A percentile compares a stretch with the other conserved stretches of the same genome.
phyloP scores from a whole-genome alignment of 2,797 vertebrate species.

The Urophycis tenuis region DNA sequence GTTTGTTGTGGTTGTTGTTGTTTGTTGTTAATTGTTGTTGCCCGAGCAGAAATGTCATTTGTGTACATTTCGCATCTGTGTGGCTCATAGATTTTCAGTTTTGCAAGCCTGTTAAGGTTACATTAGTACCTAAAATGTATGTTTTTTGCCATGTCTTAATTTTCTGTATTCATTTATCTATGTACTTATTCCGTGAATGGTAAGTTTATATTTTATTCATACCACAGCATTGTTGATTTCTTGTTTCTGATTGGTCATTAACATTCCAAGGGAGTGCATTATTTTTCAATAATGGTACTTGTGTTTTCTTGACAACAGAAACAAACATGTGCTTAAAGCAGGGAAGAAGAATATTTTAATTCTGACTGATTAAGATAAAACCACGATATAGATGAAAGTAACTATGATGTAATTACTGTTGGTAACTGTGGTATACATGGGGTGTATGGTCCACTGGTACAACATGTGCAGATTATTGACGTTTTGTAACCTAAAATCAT shows the following conservation, averaged over 20 bases:
- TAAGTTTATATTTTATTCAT: conserved; percentile 35
- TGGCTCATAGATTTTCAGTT: not conserved
- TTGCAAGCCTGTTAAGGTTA: not conserved
- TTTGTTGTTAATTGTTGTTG: conserved; percentile 3
- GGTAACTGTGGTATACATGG: not conserved
- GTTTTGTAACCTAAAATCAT: not conserved
- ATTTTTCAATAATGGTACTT: not conserved
- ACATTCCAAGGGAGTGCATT: not conserved
- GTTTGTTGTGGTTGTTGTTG: conserved; percentile 29
- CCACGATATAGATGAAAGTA: not conserved
- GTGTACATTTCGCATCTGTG: conserved; percentile 18
- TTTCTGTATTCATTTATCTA: conserved; percentile 10
- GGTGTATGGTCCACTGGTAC: not conserved
- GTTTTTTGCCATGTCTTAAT: conserved; percentile 28
- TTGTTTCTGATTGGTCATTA: not conserved
- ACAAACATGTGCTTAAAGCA: not conserved
- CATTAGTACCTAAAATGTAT: conserved; percentile 1
- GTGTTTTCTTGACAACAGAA: not conserved
- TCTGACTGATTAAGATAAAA: not conserved
- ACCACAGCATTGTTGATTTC: conserved; percentile 1
- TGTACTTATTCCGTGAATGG: conserved; percentile 15
- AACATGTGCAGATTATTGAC: not conserved
- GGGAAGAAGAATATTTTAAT: not conserved
- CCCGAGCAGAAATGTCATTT: not conserved
- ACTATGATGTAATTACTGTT: not conserved